Conservation (phyloP, 2,113 vertebrate species). For the Chiloscyllium plagiosum region DNA sequence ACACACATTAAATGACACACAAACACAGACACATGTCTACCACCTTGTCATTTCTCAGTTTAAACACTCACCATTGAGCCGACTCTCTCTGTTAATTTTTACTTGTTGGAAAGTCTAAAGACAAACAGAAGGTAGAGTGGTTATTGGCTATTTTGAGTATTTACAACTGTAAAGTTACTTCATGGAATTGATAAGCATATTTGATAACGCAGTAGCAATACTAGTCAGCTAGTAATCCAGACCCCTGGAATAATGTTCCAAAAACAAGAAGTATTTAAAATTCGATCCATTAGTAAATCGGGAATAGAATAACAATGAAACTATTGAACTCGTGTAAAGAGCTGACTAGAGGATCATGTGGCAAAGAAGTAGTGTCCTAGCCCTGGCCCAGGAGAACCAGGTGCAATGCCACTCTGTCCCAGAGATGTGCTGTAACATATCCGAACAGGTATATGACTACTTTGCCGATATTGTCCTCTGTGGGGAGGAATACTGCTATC, state of each 20-base stretch:
- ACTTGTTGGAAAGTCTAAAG: constrained; percentile 41
- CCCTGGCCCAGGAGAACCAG: too few species aligned
- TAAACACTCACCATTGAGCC: constrained; percentile 42
- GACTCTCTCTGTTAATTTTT: constrained; percentile 42
- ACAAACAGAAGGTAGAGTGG: neutral
- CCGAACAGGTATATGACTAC: too few species aligned
- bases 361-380: too few species aligned
- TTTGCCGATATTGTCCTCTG: neutral
- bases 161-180: neutral
- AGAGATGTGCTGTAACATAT: too few species aligned
- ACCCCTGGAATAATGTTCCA: neutral
- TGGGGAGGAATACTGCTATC: neutral
- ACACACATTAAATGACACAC: too few species aligned
- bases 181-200: too few species aligned
- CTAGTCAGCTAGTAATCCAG: neutral
- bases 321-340: neutral
- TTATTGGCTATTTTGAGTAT: neutral
- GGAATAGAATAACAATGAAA: neutral
- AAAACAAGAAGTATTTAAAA: neutral
- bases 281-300: neutral
- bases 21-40: neutral
- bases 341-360: too few species aligned
- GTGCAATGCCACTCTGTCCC: too few species aligned
- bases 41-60: neutral
- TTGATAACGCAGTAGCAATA: neutral